Percentiles rank a stretch among this genome's conserved stretches.
phyloP scores from a whole-genome alignment of 2,797 vertebrate genomes.

The Sorex maritimensis region DNA sequence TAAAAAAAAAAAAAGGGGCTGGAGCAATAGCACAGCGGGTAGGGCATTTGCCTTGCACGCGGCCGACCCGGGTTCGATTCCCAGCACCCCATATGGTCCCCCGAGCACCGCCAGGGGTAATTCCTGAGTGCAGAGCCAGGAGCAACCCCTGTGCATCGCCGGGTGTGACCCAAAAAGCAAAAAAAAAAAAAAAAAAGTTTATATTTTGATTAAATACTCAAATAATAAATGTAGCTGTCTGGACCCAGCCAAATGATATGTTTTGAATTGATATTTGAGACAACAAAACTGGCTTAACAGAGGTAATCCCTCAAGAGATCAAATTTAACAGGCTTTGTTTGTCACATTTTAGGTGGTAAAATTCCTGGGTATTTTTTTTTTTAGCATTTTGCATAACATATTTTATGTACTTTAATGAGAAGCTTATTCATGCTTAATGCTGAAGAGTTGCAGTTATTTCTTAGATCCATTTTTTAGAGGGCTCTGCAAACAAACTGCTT shows the following conservation, averaged over 20 bases:
- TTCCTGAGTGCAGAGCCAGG: too few relatives aligned
- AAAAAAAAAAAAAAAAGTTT: too few relatives aligned
- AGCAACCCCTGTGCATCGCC: too few relatives aligned
- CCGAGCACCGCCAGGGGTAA: too few relatives aligned
- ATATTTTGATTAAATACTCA: not conserved
- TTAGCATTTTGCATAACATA: not conserved
- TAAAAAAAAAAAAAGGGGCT: not conserved
- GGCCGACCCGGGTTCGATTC: too few relatives aligned
- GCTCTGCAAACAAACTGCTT: not conserved
- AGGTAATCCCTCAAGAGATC: not conserved
- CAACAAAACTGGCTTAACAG: not conserved
- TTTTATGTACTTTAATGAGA: not conserved
- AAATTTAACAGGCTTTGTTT: slow-evolving; percentile 28
- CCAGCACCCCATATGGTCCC: too few relatives aligned
- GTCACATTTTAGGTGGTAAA: not conserved
- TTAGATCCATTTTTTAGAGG: not conserved
- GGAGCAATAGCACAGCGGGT: not conserved
- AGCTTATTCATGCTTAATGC: not conserved
- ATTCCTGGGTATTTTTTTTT: not conserved
- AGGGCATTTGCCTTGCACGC: too few relatives aligned
- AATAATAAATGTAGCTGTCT: not conserved
- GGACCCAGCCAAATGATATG: slow-evolving; percentile 45
- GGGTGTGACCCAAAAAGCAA: too few relatives aligned
- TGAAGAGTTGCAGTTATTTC: not conserved
- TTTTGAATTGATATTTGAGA: slow-evolving; percentile 45